These are phyloP conservation scores for Zeuzera pyrina DNA, from an alignment of 2,888 invertebrate species.

Conservation along the genomic window DNA sequence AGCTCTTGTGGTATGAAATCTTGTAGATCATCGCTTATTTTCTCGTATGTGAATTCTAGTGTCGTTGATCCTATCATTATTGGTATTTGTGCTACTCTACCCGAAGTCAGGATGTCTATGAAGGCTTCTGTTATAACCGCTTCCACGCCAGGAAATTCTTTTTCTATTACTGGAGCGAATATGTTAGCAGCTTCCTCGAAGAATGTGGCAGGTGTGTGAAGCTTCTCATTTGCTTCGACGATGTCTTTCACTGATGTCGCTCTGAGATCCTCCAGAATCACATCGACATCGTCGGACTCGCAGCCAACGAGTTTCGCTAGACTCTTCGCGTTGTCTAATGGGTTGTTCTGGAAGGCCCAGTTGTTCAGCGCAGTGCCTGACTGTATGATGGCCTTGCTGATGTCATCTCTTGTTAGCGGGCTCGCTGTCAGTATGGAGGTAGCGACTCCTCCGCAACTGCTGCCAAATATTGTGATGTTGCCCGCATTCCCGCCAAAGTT, in stretches of 20 bases:
- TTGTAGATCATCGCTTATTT: constrained; percentile 39
- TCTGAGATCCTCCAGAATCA: constrained; percentile 46
- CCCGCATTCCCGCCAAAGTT: constrained; percentile 57
- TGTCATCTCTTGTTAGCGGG: constrained; percentile 42
- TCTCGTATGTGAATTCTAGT: constrained; percentile 35
- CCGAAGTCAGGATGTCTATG: constrained; percentile 45
- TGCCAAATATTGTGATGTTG: constrained; percentile 55
- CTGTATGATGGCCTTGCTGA: constrained; percentile 52
- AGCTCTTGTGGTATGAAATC: constrained; percentile 41
- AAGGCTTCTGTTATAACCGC: constrained; percentile 45
- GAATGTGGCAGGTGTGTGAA: constrained; percentile 18
- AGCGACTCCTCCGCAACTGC: constrained; percentile 44
- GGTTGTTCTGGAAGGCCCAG: constrained; percentile 37
- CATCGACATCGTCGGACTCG: constrained; percentile 41
- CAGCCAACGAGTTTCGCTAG: constrained; percentile 43
- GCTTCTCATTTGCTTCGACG: constrained; percentile 33
- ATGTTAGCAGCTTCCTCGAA: constrained; percentile 15
- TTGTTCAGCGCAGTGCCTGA: constrained; percentile 41
- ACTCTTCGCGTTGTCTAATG: constrained; percentile 40
- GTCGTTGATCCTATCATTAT: constrained; percentile 49
- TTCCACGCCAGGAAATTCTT: constrained; percentile 52
- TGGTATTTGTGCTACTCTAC: constrained; percentile 45
- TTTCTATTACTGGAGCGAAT: constrained; percentile 45
- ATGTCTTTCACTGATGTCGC: constrained; percentile 48
- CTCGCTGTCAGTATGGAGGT: constrained; percentile 46